Conservation (phyloP, 2,113 vertebrate genomes). For the Chaetodon trifascialis region DNA sequence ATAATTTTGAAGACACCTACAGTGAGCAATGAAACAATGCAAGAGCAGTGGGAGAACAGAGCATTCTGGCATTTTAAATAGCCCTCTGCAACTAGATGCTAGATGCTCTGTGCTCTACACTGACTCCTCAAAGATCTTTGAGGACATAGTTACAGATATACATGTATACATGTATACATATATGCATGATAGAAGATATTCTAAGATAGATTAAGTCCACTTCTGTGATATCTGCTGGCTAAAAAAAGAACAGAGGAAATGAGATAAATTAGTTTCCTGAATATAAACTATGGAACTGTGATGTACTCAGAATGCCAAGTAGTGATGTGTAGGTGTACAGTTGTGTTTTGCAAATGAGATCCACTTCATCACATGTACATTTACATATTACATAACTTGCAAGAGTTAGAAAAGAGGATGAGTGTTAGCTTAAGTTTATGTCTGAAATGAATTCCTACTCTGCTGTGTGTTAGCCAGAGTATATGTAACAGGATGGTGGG, state of each 20-base stretch:
- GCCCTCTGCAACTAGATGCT: not conserved
- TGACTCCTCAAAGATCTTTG: not conserved
- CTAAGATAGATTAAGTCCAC: not conserved
- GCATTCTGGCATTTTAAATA: not conserved
- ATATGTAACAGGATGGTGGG: conserved; percentile 44
- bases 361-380: not conserved
- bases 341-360: not conserved
- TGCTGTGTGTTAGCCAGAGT: not conserved
- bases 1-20: not conserved
- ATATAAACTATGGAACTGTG: not conserved
- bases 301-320: not conserved
- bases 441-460: conserved; percentile 16
- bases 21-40: not conserved
- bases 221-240: not conserved
- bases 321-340: not conserved
- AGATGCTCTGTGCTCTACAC: not conserved
- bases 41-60: not conserved
- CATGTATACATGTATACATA: too few relatives aligned
- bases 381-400: not conserved
- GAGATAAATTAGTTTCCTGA: not conserved
- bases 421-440: not conserved
- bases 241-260: not conserved
- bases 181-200: not conserved
- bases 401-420: not conserved
- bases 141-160: too few relatives aligned